Conservation (phyloP, 2,113 vertebrate species). For the Pangasianodon hypophthalmus region DNA sequence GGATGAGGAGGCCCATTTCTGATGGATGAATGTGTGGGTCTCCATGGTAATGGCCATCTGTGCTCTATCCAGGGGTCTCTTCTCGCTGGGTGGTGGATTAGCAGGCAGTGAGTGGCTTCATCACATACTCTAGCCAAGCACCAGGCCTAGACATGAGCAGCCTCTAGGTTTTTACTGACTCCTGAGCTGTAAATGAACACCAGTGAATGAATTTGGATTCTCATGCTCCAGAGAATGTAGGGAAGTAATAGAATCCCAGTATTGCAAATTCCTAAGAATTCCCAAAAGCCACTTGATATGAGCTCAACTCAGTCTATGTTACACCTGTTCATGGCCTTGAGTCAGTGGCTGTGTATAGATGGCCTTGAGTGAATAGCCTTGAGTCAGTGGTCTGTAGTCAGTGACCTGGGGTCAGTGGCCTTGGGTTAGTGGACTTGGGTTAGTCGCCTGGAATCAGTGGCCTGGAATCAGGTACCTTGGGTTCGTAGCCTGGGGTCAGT, state of each 20-base stretch:
- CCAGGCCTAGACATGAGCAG: conserved; percentile 13
- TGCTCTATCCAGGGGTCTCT: conserved; percentile 48
- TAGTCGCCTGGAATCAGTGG: too few species aligned
- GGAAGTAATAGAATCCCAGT: not conserved
- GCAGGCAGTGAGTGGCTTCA: conserved; percentile 24
- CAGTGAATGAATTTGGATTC: not conserved
- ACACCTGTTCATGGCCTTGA: not conserved
- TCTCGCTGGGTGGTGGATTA: conserved; percentile 39
- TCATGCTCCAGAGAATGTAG: not conserved
- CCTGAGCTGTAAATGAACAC: conserved; percentile 13
- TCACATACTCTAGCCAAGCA: conserved; percentile 28
- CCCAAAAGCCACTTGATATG: not conserved
- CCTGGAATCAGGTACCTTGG: not conserved
- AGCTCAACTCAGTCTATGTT: not conserved
- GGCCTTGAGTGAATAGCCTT: not conserved
- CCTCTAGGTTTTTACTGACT: not conserved
- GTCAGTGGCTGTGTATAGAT: not conserved
- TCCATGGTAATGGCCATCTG: conserved; percentile 55
- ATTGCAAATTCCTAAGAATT: not conserved
- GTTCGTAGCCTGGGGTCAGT: not conserved
- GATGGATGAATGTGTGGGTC: conserved; percentile 37
- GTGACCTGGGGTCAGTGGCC: not conserved
- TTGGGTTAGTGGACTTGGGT: not conserved
- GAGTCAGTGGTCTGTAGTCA: not conserved
- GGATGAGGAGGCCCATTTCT: conserved; percentile 25